Evolutionary conservation across 2,113 vertebrate species (phyloP), one percentile per base, ranked within the genome.

Genomic region (Butorides virescens): DNA sequence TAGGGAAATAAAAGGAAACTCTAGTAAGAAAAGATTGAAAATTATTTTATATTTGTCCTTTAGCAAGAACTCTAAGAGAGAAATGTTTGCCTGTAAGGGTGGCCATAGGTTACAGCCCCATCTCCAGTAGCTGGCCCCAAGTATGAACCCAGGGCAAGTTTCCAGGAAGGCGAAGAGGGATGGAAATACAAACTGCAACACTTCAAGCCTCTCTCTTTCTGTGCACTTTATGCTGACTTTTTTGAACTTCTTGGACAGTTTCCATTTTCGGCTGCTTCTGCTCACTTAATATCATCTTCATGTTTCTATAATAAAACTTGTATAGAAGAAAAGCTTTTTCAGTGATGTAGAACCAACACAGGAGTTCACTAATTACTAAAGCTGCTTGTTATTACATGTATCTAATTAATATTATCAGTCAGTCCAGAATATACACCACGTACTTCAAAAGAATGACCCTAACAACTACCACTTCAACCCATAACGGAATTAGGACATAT

Each of bases 401-500:
- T 93, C 86, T 90, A 91, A 97, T 96, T 96, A 89, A 70, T 92
- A 92, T 80, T 92, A 91, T 93, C 95, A 94, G 44, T 59, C 89
- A 87, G 94, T 93, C 86, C 81, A 95, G 89, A 93, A 90, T 36
- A 91, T 9, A 87, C 20, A 72, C 47, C 22, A 72, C 44, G 26
- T 23, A 62, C 84, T 95, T 96, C 77, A 94, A 62, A 93, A 85
- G 89, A 95, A 87, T 88, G 88, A 94, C 92, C 94, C 62, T 75
- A 91, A 88, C 75, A 90, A 70, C 80, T 47, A 90, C 80, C 77
- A 95, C 89, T 95, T 86, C 84, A 91, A 94, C 94, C 86, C 42
- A 9, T 56, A 91, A 92, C 53, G 88, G 84, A 91, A 93, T 72
- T 49, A 82, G 53, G 80, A 91, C 0, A 3, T 19, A 76, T 42